Evolutionary conservation across 2,797 vertebrate genomes (phyloP).

Genomic region (Benthosema pterotum): DNA sequence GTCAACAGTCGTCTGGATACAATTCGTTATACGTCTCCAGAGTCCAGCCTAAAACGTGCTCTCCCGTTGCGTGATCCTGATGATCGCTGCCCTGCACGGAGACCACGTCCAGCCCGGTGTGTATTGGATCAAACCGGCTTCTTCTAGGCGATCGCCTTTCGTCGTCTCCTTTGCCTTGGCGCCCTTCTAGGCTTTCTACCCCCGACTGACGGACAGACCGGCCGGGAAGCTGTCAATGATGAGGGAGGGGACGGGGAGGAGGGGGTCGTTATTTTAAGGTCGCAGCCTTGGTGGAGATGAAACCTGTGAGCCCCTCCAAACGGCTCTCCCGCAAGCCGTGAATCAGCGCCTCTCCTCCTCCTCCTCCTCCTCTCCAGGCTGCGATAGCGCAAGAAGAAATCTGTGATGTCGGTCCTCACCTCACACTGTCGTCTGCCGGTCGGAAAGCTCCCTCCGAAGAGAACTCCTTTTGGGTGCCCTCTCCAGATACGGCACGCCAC

Average conservation of each 20-base stretch:
- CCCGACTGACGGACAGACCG: slow-evolving; percentile 71
- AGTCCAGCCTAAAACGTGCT: slow-evolving; percentile 38
- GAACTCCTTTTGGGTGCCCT: slow-evolving; percentile 3
- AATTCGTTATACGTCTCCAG: slow-evolving; percentile 12
- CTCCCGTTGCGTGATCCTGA: background rate
- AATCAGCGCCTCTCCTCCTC: slow-evolving; percentile 65
- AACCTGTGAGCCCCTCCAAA: slow-evolving; percentile 58
- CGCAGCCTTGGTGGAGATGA: slow-evolving; percentile 59
- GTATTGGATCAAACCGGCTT: slow-evolving; percentile 60
- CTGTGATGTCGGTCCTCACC: slow-evolving; percentile 41
- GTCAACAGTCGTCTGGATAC: slow-evolving; percentile 16
- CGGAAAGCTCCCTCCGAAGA: slow-evolving; percentile 18
- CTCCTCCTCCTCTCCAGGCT: slow-evolving; percentile 48
- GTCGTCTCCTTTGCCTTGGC: slow-evolving; percentile 52
- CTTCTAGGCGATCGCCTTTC: slow-evolving; percentile 69
- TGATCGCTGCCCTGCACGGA: slow-evolving; percentile 56
- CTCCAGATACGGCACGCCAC: slow-evolving; percentile 19
- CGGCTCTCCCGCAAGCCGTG: slow-evolving; percentile 70
- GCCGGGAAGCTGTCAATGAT: slow-evolving; percentile 74
- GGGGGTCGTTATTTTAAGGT: slow-evolving; percentile 69
- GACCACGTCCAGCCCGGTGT: slow-evolving; percentile 51
- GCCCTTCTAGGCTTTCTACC: slow-evolving; percentile 67
- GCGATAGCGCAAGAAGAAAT: slow-evolving; percentile 56
- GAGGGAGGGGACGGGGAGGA: slow-evolving; percentile 21
- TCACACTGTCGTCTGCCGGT: background rate